A percentile compares a stretch with the other conserved stretches of the same genome.
Conservation (phyloP, 2,888 invertebrate genomes). For the Euspilapteryx auroguttella region DNA sequence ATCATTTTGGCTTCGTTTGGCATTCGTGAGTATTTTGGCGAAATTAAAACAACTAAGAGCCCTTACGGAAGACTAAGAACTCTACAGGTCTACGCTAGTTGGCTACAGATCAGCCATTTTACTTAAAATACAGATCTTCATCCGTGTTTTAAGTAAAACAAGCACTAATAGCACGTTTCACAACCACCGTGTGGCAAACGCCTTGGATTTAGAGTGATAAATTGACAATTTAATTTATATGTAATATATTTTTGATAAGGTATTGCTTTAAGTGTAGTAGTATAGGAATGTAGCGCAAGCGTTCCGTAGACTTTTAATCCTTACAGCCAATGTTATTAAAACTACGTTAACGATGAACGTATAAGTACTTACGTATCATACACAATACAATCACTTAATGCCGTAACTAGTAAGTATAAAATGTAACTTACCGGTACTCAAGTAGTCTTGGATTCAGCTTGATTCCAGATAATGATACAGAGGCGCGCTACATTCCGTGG, state of each 20-base stretch:
- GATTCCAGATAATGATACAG: no score
- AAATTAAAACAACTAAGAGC: conserved; percentile 26
- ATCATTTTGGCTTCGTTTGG: conserved; percentile 32
- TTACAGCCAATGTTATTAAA: no score
- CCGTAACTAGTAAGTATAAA: no score
- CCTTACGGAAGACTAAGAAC: conserved; percentile 49
- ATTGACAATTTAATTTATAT: conserved; percentile 46
- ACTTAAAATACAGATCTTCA: conserved; percentile 18
- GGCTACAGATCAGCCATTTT: conserved; percentile 28
- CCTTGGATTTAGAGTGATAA: conserved; percentile 22
- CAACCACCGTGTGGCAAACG: conserved; percentile 54
- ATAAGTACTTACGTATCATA: no score
- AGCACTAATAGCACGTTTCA: conserved; percentile 50
- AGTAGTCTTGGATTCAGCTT: no score
- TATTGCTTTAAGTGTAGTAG: no score
- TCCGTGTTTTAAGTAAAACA: conserved; percentile 18
- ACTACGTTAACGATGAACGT: neutral
- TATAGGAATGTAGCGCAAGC: no score
- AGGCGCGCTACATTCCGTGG: no score
- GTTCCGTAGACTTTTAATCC: no score
- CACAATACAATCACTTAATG: no score
- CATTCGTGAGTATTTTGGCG: conserved; percentile 22
- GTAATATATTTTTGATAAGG: conserved; percentile 28
- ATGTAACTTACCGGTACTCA: no score
- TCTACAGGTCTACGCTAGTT: conserved; percentile 50